Base-by-base conservation (phyloP, 2,797 vertebrate species). In the Cheracebus regulus region DNA sequence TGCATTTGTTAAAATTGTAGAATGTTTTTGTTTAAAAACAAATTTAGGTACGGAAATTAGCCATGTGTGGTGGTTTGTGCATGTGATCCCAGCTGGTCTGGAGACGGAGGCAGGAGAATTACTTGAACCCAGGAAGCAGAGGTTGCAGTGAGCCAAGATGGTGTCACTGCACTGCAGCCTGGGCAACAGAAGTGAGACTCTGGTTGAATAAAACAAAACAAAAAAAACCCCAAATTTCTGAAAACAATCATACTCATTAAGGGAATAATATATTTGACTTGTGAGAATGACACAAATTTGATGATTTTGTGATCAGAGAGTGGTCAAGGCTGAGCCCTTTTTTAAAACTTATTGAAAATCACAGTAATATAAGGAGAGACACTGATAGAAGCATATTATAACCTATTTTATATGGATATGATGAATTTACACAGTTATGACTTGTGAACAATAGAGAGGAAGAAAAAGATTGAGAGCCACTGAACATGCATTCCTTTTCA, bases 21-120 rank as follows among this genome's bases (percentile, higher is more conserved):
- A 73, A 33, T 30, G 81, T 1, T 78, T 93, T 64, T 46, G 19
- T 93, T 88, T 88, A 6, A 92, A 95, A 93, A 70, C 82, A 95
- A 33, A 57, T 89, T 93, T 72, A 46, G 22, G 19, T 67, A 67
- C 15, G 2, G 33, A 67, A n/a, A 67, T n/a, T 67, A 19, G 33
- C 15, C 8, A 0, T 33, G 15, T 3, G 0, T n/a, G 64, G 64
- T 67, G 3, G 64, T 4, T 15, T 17, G 15, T 2, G 64, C 64
- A 4, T n/a, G 33, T 67, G 4, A n/a, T n/a, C 33, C 64, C 64
- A n/a, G 64, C 33, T 67, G 4, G 33, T n/a, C 7, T 2, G 15
- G 64, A 67, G 64, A 15, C 33, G 19, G 33, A 67, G 64, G 33
- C 64, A n/a, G 64, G 64, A 67, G 33, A n/a, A 67, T 67, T 7